Conservation (phyloP, 2,888 invertebrate species). For the Aleiodes alternator region DNA sequence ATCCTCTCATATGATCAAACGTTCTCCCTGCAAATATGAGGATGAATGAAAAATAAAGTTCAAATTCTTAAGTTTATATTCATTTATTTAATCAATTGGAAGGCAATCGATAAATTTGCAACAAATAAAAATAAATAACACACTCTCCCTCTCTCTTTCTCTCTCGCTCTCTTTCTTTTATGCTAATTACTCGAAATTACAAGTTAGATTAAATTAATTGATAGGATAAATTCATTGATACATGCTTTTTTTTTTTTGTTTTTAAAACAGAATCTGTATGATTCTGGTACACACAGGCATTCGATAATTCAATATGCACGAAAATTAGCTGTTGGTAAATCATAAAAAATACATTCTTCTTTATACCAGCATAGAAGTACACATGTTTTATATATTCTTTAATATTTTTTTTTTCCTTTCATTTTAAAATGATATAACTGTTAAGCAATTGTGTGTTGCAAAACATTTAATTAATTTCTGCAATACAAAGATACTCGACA, state of each 20-base stretch:
- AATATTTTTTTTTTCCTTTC: conserved; percentile 30
- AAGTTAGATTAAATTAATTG: conserved; percentile 55
- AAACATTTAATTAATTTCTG: conserved; percentile 5
- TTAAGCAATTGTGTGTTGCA: conserved; percentile 36
- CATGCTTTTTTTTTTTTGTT: background rate
- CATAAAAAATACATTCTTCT: conserved; percentile 62
- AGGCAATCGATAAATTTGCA: conserved; percentile 76
- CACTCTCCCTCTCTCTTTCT: conserved; percentile 45
- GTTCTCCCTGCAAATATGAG: no score
- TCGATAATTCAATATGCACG: conserved; percentile 52
- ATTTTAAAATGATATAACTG: conserved; percentile 26
- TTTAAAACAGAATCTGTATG: background rate
- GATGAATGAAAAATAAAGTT: background rate
- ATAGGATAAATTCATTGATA: conserved; percentile 43
- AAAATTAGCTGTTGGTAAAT: conserved; percentile 64
- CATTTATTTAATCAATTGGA: conserved; percentile 75
- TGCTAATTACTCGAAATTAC: conserved; percentile 61
- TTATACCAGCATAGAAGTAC: conserved; percentile 54
- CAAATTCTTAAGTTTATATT: conserved; percentile 65
- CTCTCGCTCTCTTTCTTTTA: conserved; percentile 55
- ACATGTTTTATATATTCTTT: conserved; percentile 59
- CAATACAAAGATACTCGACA: conserved; percentile 44
- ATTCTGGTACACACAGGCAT: conserved; percentile 9
- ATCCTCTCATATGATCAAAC: no score
- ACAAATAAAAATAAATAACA: conserved; percentile 76